phyloP scores from a whole-genome alignment of 2,113 vertebrate species.

The Barnardius zonarius region DNA sequence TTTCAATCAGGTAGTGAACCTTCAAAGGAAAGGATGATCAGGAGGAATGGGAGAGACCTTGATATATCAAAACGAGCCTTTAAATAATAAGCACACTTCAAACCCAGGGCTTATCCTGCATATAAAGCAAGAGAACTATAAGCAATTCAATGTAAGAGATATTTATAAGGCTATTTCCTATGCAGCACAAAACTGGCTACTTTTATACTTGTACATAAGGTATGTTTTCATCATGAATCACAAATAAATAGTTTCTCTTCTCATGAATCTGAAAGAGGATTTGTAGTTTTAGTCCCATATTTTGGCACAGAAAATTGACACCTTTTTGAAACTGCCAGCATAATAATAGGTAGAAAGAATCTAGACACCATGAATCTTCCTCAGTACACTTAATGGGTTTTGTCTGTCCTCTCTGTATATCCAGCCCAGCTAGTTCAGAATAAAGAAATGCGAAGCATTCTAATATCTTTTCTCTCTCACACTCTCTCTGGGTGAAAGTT shows the following conservation, averaged over 20 bases:
- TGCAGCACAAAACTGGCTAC: conserved; percentile 42
- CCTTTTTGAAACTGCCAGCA: conserved; percentile 32
- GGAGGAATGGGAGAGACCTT: conserved; percentile 50
- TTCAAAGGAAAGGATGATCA: conserved; percentile 59
- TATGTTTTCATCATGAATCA: conserved; percentile 56
- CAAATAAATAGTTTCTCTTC: conserved; percentile 45
- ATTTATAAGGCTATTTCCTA: conserved; percentile 54
- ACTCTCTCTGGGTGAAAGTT: background rate
- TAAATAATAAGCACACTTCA: conserved; percentile 69
- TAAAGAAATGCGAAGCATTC: background rate
- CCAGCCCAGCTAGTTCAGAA: background rate
- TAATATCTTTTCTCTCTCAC: background rate
- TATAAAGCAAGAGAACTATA: conserved; percentile 30
- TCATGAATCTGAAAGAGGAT: conserved; percentile 49
- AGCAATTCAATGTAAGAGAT: conserved; percentile 14
- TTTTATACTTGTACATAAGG: conserved; percentile 6
- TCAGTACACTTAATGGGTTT: background rate
- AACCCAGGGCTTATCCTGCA: conserved; percentile 25
- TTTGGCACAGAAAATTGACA: conserved; percentile 40
- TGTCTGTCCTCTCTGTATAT: background rate
- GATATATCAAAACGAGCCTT: conserved; percentile 65
- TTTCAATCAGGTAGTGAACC: conserved; percentile 63
- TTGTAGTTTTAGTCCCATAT: conserved; percentile 20
- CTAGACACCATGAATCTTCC: conserved; percentile 34
- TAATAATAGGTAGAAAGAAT: conserved; percentile 15